Evolutionary conservation across 2,797 vertebrate genomes (phyloP), one percentile per base, ranked within the genome.

Genomic region (Todus mexicanus): DNA sequence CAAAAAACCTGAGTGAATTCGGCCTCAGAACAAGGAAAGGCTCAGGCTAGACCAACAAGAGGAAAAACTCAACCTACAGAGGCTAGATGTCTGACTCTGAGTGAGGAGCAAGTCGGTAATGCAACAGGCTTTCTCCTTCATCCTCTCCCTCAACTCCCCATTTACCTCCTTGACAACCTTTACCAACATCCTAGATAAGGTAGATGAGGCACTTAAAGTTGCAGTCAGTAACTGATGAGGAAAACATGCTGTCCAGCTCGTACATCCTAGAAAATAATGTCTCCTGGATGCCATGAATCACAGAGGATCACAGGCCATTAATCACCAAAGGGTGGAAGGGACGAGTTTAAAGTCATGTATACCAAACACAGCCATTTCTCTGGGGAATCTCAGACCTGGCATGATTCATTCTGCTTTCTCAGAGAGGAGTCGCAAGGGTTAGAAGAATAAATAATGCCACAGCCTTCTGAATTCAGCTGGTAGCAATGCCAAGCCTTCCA

Each of bases 181-280:
- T 68, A 51, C 45, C 82, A 76, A 37, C 45, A 73, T 63, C 70
- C 35, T 53, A 91, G 83, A 80, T 84, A 92, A 94, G 79, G 87
- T 18, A 68, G 25, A 75, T 5, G 27, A 89, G 79, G 38, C 6
- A 0, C 42, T 86, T 88, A 66, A 33, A 83, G 20, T 63, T 12
- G 4, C 63, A 75, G 74, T 79, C 0, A 0, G 87, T 72, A 92
- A 91, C 84, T 93, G 82, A 94, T 94, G 96, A 95, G 94, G 94
- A 95, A 96, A 96, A 96, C 84, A 93, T 91, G n/a, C 89, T 91
- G 51, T 90, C 90, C 86, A 68, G 31, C 71, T 90, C 72, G 84
- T 92, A 81, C 60, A 81, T 76, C 73, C 84, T 56, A 78, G 51
- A 93, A 95, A 95, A 78, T 83, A 78, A 95, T 79, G 53, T 73